A percentile compares a stretch with the other conserved stretches of the same genome.
phyloP scores from a whole-genome alignment of 2,797 vertebrate genomes.

The Smutsia temminckii region DNA sequence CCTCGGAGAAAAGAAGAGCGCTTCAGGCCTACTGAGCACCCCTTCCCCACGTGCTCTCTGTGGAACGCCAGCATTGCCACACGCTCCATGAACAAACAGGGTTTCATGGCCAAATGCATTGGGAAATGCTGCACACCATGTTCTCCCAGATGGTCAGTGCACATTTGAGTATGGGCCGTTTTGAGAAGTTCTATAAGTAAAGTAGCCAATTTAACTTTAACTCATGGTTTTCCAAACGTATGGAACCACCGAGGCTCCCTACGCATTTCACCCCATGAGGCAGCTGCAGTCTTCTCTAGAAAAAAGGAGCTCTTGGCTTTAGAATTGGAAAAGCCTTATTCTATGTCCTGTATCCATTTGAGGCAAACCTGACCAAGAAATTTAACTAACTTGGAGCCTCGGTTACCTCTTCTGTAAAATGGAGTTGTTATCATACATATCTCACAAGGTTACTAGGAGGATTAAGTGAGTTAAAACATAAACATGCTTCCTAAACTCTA shows the following conservation, averaged over 20 bases:
- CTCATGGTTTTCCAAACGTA: not conserved
- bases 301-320: not conserved
- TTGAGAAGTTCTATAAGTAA: not conserved
- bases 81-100: not conserved
- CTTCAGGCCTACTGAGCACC: not conserved
- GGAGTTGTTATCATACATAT: not conserved
- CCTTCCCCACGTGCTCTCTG: not conserved
- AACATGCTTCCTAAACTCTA: constrained; percentile 29
- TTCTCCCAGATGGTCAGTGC: not conserved
- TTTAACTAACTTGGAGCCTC: not conserved
- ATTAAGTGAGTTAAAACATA: constrained; percentile 15
- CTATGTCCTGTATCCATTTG: not conserved
- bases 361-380: not conserved
- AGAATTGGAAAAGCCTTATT: not conserved
- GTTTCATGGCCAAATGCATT: not conserved
- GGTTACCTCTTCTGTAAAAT: not conserved
- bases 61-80: not conserved
- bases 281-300: not conserved
- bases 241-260: not conserved
- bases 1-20: not conserved
- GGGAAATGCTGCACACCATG: not conserved
- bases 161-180: not conserved
- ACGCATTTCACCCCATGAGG: not conserved
- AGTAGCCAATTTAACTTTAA: not conserved
- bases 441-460: not conserved